phyloP scores from a whole-genome alignment of 2,888 invertebrate species.

The Eupeodes latifasciatus region DNA sequence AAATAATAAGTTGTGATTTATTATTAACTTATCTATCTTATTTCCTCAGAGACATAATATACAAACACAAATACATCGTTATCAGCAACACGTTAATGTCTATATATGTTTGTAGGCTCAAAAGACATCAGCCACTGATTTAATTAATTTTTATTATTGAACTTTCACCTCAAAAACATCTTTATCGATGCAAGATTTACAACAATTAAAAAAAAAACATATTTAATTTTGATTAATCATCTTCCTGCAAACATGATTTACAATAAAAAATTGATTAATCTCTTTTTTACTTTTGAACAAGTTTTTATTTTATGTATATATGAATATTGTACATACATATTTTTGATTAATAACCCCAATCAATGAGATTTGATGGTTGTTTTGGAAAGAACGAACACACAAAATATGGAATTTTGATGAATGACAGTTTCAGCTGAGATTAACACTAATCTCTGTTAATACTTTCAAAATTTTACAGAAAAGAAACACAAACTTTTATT shows the following conservation, averaged over 20 bases:
- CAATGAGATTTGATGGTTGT: slow-evolving; percentile 1
- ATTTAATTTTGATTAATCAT: slow-evolving; percentile 27
- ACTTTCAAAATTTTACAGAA: slow-evolving; percentile 15
- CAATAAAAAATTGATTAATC: slow-evolving; percentile 32
- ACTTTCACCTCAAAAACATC: slow-evolving; percentile 36
- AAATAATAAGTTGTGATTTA: no score
- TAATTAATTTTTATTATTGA: slow-evolving; percentile 45
- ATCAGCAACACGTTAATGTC: slow-evolving; percentile 4
- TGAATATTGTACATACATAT: no score
- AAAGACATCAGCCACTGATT: slow-evolving; percentile 30
- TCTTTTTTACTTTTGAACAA: slow-evolving; percentile 21
- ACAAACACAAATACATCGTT: background rate
- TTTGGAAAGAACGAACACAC: no score
- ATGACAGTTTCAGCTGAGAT: slow-evolving; percentile 27
- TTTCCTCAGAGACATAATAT: no score
- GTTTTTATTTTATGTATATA: background rate
- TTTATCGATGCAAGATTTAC: slow-evolving; percentile 27
- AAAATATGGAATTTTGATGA: slow-evolving; percentile 29
- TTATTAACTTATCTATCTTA: no score
- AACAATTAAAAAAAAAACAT: background rate
- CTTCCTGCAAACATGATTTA: slow-evolving; percentile 28
- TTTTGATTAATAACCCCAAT: slow-evolving; percentile 30
- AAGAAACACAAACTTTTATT: slow-evolving; percentile 1
- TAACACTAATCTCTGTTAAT: slow-evolving; percentile 39
- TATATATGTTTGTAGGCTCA: background rate